These are phyloP conservation scores for Rhynchotus rufescens DNA, from an alignment of 2,797 vertebrate genomes.

Conservation along the genomic window DNA sequence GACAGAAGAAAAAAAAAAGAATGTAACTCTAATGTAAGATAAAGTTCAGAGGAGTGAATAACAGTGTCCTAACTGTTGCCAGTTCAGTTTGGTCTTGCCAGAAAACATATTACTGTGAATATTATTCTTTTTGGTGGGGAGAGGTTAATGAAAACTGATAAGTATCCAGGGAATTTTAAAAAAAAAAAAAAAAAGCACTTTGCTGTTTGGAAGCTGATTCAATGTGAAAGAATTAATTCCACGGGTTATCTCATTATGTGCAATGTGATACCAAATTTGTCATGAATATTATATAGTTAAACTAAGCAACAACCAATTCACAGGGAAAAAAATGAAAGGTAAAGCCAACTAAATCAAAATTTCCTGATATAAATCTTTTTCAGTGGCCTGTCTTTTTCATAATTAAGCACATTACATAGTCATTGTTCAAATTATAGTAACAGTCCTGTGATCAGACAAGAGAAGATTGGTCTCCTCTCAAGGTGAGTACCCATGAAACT, in stretches of 20 bases:
- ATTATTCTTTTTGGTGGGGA: neutral
- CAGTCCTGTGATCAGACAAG: neutral
- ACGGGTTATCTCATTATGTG: neutral
- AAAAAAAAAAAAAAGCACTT: neutral
- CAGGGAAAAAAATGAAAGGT: neutral
- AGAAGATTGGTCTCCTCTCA: conserved; percentile 32
- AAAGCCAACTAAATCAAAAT: conserved; percentile 3
- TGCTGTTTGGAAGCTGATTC: neutral
- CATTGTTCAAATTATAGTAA: conserved; percentile 31
- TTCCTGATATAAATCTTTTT: neutral
- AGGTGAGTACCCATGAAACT: conserved; percentile 44
- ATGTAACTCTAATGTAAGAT: conserved; percentile 16
- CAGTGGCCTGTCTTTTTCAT: neutral
- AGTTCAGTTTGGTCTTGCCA: neutral
- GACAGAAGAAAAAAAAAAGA: conserved; percentile 22
- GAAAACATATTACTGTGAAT: neutral
- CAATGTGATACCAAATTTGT: neutral
- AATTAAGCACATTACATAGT: neutral
- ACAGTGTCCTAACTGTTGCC: neutral
- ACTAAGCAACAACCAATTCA: neutral
- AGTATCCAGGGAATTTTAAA: neutral
- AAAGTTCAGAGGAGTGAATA: neutral
- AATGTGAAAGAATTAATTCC: neutral
- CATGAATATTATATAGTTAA: neutral
- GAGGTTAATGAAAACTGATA: conserved; percentile 3